Conservation (phyloP, 2,113 vertebrate species). For the Pachycephala philippinensis region DNA sequence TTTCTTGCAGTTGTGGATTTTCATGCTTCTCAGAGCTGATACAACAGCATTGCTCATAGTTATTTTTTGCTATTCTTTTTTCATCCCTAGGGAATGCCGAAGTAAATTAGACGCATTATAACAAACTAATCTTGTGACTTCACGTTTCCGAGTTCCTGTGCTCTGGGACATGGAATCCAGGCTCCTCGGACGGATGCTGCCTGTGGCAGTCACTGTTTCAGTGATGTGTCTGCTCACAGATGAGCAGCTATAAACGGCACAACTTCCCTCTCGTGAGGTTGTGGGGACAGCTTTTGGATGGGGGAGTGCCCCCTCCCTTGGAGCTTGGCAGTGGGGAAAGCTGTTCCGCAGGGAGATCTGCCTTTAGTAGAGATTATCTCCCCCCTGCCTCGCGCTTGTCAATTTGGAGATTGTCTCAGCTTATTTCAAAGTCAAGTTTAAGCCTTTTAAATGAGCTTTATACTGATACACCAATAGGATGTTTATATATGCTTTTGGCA, state of each 20-base stretch:
- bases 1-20: background rate
- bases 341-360: background rate
- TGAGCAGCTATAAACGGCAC: background rate
- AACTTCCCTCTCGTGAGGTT: fast-evolving
- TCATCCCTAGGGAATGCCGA: background rate
- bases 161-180: background rate
- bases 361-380: background rate
- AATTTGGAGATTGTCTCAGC: background rate
- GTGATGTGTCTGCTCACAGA: background rate
- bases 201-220: background rate
- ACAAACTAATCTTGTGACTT: background rate
- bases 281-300: background rate
- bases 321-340: background rate
- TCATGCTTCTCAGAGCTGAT: background rate
- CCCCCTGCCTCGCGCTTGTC: background rate
- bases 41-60: background rate
- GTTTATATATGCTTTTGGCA: background rate
- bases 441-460: background rate
- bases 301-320: fast-evolving
- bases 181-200: background rate
- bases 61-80: background rate
- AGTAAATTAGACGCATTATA: background rate
- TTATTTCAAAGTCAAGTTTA: background rate
- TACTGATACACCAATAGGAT: background rate
- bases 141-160: fast-evolving